A percentile compares a stretch with the other conserved stretches of the same genome.
phyloP scores from a whole-genome alignment of 1,140 invertebrate genomes.

The Hypsibius dujardini region DNA sequence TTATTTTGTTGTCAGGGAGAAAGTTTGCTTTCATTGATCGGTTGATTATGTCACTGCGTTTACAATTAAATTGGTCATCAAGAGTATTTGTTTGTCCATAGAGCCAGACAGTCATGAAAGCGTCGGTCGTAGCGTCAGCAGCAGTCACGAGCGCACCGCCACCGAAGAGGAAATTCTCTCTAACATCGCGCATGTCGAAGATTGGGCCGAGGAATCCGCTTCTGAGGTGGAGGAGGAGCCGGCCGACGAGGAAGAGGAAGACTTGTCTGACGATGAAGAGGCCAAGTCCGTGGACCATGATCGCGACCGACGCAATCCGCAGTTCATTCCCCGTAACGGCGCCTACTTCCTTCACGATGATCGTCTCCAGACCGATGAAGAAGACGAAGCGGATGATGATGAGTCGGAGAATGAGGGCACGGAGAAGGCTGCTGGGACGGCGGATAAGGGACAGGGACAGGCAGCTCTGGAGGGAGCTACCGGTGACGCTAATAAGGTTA shows the following conservation, averaged over 20 bases:
- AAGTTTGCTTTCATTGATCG: no score
- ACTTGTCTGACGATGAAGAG: not conserved
- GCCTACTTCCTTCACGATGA: constrained; percentile 8
- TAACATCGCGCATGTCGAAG: not conserved
- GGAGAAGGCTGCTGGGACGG: not conserved
- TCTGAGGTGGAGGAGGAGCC: not conserved
- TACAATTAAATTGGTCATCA: no score
- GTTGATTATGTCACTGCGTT: no score
- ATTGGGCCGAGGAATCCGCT: not conserved
- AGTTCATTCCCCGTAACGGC: not conserved
- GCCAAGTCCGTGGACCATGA: not conserved
- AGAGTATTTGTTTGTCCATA: not conserved
- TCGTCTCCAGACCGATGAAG: not conserved
- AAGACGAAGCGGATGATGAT: not conserved
- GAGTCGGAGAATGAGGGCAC: not conserved
- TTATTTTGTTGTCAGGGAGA: no score
- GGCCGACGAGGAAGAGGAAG: not conserved
- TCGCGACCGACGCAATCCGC: constrained; percentile 3
- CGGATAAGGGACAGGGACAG: no score
- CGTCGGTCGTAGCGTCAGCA: not conserved
- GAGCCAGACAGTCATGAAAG: not conserved
- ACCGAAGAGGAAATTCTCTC: constrained; percentile 9
- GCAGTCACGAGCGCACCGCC: not conserved
- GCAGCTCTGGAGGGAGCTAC: no score
- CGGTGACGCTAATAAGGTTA: no score